Evolutionary conservation across 2,797 vertebrate species (phyloP), one percentile per base, ranked within the genome.

Genomic region (Petrocephalus sullivani): DNA sequence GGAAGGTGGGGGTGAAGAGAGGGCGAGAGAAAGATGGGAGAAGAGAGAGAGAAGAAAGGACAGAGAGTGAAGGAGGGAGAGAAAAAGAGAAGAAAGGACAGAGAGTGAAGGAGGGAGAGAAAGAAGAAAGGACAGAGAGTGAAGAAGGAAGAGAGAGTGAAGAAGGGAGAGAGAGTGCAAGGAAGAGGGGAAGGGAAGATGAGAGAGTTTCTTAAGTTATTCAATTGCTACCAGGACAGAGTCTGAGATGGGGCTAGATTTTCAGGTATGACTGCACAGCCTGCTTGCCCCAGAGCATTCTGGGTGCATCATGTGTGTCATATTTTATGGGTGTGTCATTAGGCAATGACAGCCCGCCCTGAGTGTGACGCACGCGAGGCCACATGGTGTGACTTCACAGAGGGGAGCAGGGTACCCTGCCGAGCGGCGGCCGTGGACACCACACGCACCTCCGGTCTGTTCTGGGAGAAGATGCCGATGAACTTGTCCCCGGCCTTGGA

Each of bases 381-480:
- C 64, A 67, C 64, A 67, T 67, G 23, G 23, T 28, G 10, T 33
- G 61, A 67, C 61, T 12, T 33, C 64, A 67, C 64, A 33, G 10
- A 67, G 10, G 12, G 23, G 23, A 67, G 10, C 28, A 33, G 4
- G 60, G 61, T 12, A 33, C 4, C 67, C 33, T 19, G 71, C 33
- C 16, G 37, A 41, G 33, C 61, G 41, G 12, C 3, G 67, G 12
- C 33, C 67, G 0, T 33, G 2, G 33, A 2, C 16, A 23, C 28
- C 0, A 3, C 28, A 51, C n/a, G 53, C 96, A 99, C 98, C 97
- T 99, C 98, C 37, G 98, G 97, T 92, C 98, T 96, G 94, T 99
- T 99, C 91, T 99, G 98, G 78, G 98, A 93, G 87, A 99, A 99
- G 92, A 99, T 96, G 90, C 98, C 98, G 2, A 99, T 91, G 87